Conservation (phyloP, 2,113 vertebrate species). For the Vicugna pacos region DNA sequence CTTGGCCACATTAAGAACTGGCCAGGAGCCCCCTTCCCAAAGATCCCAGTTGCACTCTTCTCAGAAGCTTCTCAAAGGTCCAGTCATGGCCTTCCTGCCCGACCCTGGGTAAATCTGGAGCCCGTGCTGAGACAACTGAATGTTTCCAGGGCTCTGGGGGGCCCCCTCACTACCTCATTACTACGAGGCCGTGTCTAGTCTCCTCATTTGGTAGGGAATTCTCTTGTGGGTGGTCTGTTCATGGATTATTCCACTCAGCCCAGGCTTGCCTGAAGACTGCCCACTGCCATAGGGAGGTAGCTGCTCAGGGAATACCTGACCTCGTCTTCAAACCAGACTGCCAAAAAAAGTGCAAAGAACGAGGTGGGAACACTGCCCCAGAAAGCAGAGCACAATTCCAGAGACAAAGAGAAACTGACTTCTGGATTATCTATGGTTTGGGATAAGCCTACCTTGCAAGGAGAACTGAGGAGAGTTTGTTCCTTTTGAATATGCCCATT, state of each 20-base stretch:
- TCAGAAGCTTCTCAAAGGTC: neutral
- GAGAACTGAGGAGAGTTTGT: neutral
- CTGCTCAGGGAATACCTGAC: neutral
- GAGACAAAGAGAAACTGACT: slow-evolving; percentile 25
- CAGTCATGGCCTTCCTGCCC: neutral
- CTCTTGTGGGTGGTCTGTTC: neutral
- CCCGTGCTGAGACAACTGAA: neutral
- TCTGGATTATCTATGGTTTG: neutral
- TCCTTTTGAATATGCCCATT: neutral
- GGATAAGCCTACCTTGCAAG: neutral
- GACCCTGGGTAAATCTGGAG: neutral
- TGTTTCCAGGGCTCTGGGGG: neutral
- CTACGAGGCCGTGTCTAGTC: neutral
- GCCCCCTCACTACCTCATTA: neutral
- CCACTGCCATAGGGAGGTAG: neutral
- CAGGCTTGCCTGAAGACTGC: neutral
- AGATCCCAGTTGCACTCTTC: neutral
- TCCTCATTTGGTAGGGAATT: neutral
- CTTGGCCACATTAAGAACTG: neutral
- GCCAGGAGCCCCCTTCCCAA: neutral
- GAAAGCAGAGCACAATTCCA: neutral
- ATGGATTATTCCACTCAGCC: neutral
- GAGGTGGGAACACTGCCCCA: neutral
- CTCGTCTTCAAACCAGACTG: neutral
- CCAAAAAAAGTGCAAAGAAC: neutral